These are phyloP conservation scores for Tipula confusa DNA, from an alignment of 2,888 invertebrate genomes.

Conservation along the genomic window DNA sequence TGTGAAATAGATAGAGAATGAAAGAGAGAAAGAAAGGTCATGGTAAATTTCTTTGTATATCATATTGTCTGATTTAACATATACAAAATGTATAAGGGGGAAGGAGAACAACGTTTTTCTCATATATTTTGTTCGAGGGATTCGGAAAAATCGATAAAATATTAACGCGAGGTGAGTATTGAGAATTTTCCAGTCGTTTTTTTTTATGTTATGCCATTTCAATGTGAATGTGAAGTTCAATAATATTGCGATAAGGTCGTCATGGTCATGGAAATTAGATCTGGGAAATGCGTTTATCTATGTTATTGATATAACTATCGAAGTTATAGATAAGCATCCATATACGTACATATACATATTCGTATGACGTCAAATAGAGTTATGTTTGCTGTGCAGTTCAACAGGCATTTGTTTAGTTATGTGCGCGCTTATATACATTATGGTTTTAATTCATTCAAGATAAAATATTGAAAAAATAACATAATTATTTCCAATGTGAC, in stretches of 20 bases:
- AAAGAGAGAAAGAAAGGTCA: not conserved
- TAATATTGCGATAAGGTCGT: not conserved
- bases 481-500: too few relatives aligned
- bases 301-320: too few relatives aligned
- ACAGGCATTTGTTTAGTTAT: not conserved
- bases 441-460: not conserved
- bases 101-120: not conserved
- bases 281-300: constrained; percentile 17
- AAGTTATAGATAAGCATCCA: too few relatives aligned
- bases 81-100: not conserved
- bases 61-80: not conserved
- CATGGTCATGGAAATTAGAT: constrained; percentile 1
- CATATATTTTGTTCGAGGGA: too few relatives aligned
- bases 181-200: not conserved
- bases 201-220: not conserved
- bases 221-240: constrained; percentile 20
- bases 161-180: not conserved
- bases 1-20: too few relatives aligned
- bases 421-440: too few relatives aligned
- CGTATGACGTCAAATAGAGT: not conserved
- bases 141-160: not conserved
- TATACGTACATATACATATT: not conserved
- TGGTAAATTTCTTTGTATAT: too few relatives aligned
- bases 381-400: not conserved
- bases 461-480: too few relatives aligned